A percentile compares a stretch with the other conserved stretches of the same genome.
These are phyloP conservation scores for Theonella swinhoei DNA, from an alignment of 37 sponge, comb jelly and placozoan genomes.

Conservation along the genomic window DNA sequence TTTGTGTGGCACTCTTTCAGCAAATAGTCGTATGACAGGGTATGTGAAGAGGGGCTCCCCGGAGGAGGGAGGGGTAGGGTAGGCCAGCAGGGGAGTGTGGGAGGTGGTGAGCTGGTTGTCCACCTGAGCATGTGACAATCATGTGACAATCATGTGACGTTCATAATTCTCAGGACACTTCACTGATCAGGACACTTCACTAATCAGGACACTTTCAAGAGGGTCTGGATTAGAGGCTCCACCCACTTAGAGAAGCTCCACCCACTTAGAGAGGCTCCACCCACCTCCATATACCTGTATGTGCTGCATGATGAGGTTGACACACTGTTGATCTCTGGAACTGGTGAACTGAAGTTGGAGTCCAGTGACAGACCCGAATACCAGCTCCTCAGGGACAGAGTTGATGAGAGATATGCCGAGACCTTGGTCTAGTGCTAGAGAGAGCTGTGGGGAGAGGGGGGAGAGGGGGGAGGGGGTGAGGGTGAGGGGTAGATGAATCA, in stretches of 20 bases:
- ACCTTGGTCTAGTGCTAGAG: conserved; percentile 57
- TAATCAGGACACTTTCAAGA: too few relatives aligned
- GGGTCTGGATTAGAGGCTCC: too few relatives aligned
- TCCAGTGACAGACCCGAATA: conserved; percentile 64
- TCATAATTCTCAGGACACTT: not conserved
- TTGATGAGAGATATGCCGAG: conserved; percentile 84
- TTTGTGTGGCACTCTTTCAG: conserved; percentile 59
- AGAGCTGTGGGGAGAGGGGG: too few relatives aligned
- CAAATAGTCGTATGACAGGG: conserved; percentile 38
- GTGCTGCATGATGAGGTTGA: conserved; percentile 60
- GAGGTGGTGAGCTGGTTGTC: conserved; percentile 71
- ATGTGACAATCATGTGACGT: too few relatives aligned
- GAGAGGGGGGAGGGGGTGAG: not conserved
- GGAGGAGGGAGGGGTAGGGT: conserved; percentile 62
- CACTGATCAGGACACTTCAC: too few relatives aligned
- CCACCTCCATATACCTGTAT: conserved; percentile 51
- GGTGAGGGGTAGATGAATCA: not conserved
- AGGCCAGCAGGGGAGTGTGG: conserved; percentile 52
- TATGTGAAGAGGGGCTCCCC: conserved; percentile 28
- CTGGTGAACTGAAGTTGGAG: conserved; percentile 51
- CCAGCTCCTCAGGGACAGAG: conserved; percentile 82
- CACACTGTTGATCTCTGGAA: conserved; percentile 22
- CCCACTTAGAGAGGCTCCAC: too few relatives aligned
- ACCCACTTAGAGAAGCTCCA: too few relatives aligned
- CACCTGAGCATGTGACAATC: too few relatives aligned